Evolutionary conservation across 2,888 invertebrate genomes (phyloP).

Genomic region (Platycnemis pennipes): DNA sequence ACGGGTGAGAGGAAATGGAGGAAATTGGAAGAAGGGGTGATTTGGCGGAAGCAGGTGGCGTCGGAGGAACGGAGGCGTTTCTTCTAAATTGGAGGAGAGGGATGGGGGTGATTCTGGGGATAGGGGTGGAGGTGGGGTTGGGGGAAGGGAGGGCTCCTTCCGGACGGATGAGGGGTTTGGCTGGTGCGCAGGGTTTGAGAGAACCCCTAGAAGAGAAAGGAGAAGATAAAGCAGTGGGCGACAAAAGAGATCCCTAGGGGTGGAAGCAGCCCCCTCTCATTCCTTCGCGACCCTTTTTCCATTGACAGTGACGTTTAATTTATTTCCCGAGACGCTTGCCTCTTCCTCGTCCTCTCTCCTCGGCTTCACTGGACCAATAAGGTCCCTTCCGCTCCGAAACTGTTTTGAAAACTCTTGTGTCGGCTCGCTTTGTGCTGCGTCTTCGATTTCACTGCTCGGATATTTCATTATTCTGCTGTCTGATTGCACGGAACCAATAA

Average conservation of each 20-base stretch:
- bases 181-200: background rate
- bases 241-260: background rate
- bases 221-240: conserved; percentile 71
- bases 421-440: conserved; percentile 67
- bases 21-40: background rate
- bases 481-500: no score
- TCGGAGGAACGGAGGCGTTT: background rate
- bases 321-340: background rate
- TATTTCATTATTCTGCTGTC: no score
- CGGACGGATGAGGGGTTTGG: background rate
- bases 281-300: background rate
- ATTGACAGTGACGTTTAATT: conserved; percentile 11
- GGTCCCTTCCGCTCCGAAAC: background rate
- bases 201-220: conserved; percentile 28
- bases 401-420: background rate
- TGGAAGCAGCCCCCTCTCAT: background rate
- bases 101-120: background rate
- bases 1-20: background rate
- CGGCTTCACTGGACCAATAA: background rate
- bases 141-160: background rate
- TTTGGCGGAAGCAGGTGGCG: background rate
- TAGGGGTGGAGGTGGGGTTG: background rate
- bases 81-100: background rate
- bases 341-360: background rate
- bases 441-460: no score